These are phyloP conservation scores for Hyalella azteca DNA, from an alignment of 2,888 invertebrate species.

Conservation along the genomic window DNA sequence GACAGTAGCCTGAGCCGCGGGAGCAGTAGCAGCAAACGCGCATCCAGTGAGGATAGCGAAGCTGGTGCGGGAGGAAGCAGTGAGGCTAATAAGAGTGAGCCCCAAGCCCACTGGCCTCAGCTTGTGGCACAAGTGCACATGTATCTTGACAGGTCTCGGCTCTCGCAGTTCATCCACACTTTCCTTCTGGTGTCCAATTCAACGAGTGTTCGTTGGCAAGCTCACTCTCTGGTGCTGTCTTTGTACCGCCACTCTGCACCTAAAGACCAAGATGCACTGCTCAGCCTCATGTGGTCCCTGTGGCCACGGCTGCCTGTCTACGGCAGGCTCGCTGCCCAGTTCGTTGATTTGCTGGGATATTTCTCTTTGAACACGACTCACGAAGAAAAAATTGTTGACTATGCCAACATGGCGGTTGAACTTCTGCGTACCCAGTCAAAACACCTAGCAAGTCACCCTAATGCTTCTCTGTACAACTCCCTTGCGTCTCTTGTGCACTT, in stretches of 20 bases:
- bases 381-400: slow-evolving; percentile 58
- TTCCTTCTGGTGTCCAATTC: slow-evolving; percentile 93
- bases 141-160: slow-evolving; percentile 58
- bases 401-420: slow-evolving; percentile 72
- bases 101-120: slow-evolving; percentile 7
- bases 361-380: slow-evolving; percentile 79
- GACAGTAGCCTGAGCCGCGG: slow-evolving; percentile 32
- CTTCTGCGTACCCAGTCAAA: slow-evolving; percentile 88
- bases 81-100: slow-evolving; percentile 15
- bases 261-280: slow-evolving; percentile 77
- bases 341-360: slow-evolving; percentile 94
- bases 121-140: slow-evolving; percentile 24
- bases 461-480: slow-evolving; percentile 89
- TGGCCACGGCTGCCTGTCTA: slow-evolving; percentile 90
- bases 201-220: slow-evolving; percentile 92
- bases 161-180: slow-evolving; percentile 81
- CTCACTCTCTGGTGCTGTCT: slow-evolving; percentile 83
- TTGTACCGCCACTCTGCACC: slow-evolving; percentile 84
- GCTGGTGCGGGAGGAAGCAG: slow-evolving; percentile 68
- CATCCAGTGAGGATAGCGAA: slow-evolving; percentile 57
- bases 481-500: slow-evolving; percentile 92
- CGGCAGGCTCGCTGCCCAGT: slow-evolving; percentile 93
- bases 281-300: slow-evolving; percentile 86
- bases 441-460: slow-evolving; percentile 87
- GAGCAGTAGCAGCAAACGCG: slow-evolving; percentile 53